Percentiles rank a stretch among this genome's conserved stretches.
Conservation (phyloP, 2,888 invertebrate genomes). For the Drosophila testacea region DNA sequence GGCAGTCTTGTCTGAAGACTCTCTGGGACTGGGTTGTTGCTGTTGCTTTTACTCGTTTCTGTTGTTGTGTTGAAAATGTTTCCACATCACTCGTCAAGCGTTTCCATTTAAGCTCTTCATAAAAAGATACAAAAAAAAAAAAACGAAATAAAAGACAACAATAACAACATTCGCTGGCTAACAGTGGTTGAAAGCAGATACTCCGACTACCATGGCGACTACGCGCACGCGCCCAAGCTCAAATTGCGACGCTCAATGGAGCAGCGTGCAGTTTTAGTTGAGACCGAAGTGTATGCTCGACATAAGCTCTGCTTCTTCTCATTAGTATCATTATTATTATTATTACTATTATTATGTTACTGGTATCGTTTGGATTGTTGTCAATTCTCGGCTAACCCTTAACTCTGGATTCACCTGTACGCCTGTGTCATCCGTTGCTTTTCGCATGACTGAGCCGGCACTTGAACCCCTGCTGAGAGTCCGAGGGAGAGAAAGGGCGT, state of each 20-base stretch:
- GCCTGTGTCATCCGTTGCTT: slow-evolving; percentile 38
- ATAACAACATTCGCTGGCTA: slow-evolving; percentile 25
- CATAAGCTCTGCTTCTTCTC: not conserved
- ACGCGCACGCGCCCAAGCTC: slow-evolving; percentile 81
- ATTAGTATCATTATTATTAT: slow-evolving; percentile 15
- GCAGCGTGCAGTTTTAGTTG: slow-evolving; percentile 16
- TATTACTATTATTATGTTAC: slow-evolving; percentile 22
- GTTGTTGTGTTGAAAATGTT: slow-evolving; percentile 82
- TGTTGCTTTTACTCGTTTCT: slow-evolving; percentile 45
- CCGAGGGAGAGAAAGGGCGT: slow-evolving; percentile 12
- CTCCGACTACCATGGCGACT: slow-evolving; percentile 70
- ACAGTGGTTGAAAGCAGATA: slow-evolving; percentile 73
- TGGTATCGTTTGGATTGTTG: slow-evolving; percentile 15
- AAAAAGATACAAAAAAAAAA: slow-evolving; percentile 45
- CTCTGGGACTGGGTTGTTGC: slow-evolving; percentile 63
- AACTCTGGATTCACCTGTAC: slow-evolving; percentile 51
- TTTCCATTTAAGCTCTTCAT: slow-evolving; percentile 81
- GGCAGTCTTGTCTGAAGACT: slow-evolving; percentile 60
- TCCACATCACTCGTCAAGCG: slow-evolving; percentile 85
- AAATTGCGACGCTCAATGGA: slow-evolving; percentile 64
- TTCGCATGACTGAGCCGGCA: slow-evolving; percentile 57
- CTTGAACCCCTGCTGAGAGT: slow-evolving; percentile 16
- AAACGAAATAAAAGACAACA: slow-evolving; percentile 56
- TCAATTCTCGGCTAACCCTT: slow-evolving; percentile 46
- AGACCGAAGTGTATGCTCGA: not conserved